These are phyloP conservation scores for Sphenodon punctatus DNA, from an alignment of 2,797 vertebrate species.

Conservation along the genomic window DNA sequence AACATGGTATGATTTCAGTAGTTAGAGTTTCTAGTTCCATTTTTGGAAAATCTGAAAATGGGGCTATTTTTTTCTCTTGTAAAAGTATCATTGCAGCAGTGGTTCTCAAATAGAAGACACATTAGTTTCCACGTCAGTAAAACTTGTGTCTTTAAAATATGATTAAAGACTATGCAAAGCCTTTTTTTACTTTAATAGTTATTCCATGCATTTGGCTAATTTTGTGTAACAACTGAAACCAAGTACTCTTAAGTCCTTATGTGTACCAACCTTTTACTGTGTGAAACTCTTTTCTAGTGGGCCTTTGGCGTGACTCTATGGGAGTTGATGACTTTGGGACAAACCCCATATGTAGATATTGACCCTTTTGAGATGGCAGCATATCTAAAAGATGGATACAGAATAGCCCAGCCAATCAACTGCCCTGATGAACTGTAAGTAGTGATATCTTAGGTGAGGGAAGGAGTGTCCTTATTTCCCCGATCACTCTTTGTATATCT, in stretches of 20 bases:
- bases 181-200: no score
- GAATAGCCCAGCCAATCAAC: constrained; percentile 99
- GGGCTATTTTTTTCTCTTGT: no score
- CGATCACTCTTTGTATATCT: no score
- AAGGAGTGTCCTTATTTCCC: no score
- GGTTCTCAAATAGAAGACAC: no score
- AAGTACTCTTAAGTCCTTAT: rapidly evolving
- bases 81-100: no score
- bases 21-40: no score
- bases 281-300: constrained; percentile 79
- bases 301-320: constrained; percentile 96
- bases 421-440: constrained; percentile 98
- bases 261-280: background rate
- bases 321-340: constrained; percentile 98
- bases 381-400: constrained; percentile 97
- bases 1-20: no score
- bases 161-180: no score
- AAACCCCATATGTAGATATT: constrained; percentile 97
- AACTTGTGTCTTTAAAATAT: no score
- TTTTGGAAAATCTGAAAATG: no score
- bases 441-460: no score
- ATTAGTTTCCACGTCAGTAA: background rate
- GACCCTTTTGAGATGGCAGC: constrained; percentile 99
- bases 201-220: background rate
- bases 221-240: background rate